phyloP scores from a whole-genome alignment of 2,113 vertebrate species.

The Tursiops truncatus region DNA sequence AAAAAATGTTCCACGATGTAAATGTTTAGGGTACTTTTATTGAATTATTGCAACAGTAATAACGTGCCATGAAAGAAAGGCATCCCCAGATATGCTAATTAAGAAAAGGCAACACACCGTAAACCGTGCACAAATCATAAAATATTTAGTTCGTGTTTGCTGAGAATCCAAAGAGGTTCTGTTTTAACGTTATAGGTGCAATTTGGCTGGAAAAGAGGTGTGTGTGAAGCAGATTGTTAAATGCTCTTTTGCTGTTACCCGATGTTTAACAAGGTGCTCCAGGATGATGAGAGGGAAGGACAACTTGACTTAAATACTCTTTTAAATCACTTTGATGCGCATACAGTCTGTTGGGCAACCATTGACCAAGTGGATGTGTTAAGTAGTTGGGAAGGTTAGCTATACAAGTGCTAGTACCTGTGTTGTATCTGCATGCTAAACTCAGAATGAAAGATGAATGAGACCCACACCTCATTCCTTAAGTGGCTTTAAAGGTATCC shows the following conservation, averaged over 20 bases:
- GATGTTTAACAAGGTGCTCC: conserved; percentile 73
- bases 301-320: conserved; percentile 27
- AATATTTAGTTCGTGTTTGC: conserved; percentile 61
- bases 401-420: not conserved
- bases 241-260: conserved; percentile 49
- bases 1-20: conserved; percentile 20
- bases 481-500: not conserved
- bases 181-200: conserved; percentile 64
- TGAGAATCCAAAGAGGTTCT: conserved; percentile 61
- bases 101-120: conserved; percentile 37
- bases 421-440: not conserved
- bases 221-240: conserved; percentile 75
- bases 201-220: conserved; percentile 69
- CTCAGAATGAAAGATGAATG: not conserved
- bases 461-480: not conserved
- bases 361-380: not conserved
- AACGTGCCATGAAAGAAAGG: conserved; percentile 42
- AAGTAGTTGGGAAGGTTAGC: not conserved
- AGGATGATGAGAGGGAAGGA: conserved; percentile 46
- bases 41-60: conserved; percentile 61
- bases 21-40: conserved; percentile 44
- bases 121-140: conserved; percentile 57
- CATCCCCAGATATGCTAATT: conserved; percentile 57
- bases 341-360: not conserved
- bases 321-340: conserved; percentile 58